These are phyloP conservation scores for Leuciscus idus DNA, from an alignment of 2,113 vertebrate genomes.

Conservation along the genomic window DNA sequence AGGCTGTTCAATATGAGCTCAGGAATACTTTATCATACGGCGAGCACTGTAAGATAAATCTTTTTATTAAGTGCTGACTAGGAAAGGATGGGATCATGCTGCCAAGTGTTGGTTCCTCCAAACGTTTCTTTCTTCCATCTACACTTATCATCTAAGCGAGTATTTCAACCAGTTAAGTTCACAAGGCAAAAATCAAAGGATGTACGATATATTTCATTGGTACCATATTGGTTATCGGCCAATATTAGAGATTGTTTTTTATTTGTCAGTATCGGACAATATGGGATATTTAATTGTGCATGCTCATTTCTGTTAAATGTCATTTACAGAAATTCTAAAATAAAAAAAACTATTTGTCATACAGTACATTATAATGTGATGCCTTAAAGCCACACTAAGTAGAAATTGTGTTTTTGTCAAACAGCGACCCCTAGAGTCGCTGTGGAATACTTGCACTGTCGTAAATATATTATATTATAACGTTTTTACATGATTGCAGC, in stretches of 20 bases:
- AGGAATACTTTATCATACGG: constrained; percentile 11
- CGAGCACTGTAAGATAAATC: neutral
- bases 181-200: neutral
- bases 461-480: too few relatives aligned
- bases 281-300: neutral
- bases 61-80: constrained; percentile 11
- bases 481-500: too few relatives aligned
- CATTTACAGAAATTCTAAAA: neutral
- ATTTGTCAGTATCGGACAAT: neutral
- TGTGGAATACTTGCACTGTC: too few relatives aligned
- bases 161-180: neutral
- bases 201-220: neutral
- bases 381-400: too few relatives aligned
- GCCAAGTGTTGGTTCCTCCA: neutral
- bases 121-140: neutral
- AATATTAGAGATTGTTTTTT: neutral
- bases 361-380: too few relatives aligned
- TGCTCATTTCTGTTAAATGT: neutral
- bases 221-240: neutral
- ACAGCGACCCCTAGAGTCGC: too few relatives aligned
- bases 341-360: too few relatives aligned
- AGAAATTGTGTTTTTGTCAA: too few relatives aligned
- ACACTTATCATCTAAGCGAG: neutral
- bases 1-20: neutral
- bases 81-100: neutral